phyloP scores from a whole-genome alignment of 2,113 vertebrate species.

The Pyxicephalus adspersus region DNA sequence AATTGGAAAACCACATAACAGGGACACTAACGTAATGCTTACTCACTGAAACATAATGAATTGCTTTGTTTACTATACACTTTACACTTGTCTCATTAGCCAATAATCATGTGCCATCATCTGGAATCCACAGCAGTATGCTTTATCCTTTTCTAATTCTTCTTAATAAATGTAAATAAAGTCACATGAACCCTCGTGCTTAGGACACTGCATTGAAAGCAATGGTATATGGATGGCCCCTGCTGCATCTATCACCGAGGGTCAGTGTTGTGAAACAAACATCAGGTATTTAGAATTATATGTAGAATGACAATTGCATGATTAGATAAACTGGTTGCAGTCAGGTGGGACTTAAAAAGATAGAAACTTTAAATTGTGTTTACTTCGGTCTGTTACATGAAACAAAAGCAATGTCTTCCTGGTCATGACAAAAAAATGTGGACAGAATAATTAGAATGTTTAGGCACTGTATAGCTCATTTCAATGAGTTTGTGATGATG shows the following conservation, averaged over 20 bases:
- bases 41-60: constrained; percentile 10
- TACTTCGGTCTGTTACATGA: constrained; percentile 11
- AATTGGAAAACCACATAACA: background rate
- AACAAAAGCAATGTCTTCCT: constrained; percentile 23
- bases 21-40: background rate
- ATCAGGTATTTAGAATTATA: background rate
- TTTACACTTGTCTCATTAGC: background rate
- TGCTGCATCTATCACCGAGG: background rate
- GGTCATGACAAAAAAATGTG: background rate
- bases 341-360: background rate
- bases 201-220: background rate
- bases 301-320: constrained; percentile 8
- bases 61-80: constrained; percentile 37
- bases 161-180: constrained; percentile 39
- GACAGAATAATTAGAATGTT: background rate
- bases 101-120: background rate
- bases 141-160: background rate
- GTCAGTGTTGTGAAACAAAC: background rate
- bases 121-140: background rate
- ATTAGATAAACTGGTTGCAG: background rate
- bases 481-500: constrained; percentile 6
- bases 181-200: background rate
- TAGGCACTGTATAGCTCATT: background rate
- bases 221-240: background rate
- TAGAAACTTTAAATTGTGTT: background rate